A percentile compares a stretch with the other conserved stretches of the same genome.
Evolutionary conservation across 1,140 invertebrate genomes (phyloP).

Genomic region (Delia radicum): DNA sequence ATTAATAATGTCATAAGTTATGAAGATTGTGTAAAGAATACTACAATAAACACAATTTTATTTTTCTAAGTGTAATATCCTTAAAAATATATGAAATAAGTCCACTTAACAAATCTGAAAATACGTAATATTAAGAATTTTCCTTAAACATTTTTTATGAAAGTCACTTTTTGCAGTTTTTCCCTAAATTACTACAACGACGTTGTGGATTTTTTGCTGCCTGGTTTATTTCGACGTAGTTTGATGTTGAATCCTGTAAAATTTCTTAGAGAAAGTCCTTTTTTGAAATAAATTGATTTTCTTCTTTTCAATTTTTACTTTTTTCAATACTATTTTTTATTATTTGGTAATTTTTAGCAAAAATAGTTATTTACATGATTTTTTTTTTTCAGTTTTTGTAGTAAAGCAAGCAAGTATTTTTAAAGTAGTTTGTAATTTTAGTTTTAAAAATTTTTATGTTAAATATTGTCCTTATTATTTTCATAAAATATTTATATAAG

Average conservation of each 20-base stretch:
- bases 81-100: too few relatives aligned
- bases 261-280: neutral
- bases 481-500: too few relatives aligned
- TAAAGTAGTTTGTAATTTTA: neutral
- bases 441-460: too few relatives aligned
- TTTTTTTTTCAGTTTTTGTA: neutral
- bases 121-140: too few relatives aligned
- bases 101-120: too few relatives aligned
- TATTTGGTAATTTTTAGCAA: constrained; percentile 10
- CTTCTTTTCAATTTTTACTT: too few relatives aligned
- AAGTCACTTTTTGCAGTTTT: neutral
- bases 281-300: neutral
- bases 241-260: neutral
- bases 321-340: neutral
- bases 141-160: neutral
- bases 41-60: too few relatives aligned
- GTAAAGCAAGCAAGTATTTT: constrained; percentile 9
- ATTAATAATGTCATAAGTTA: too few relatives aligned
- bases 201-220: neutral
- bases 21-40: too few relatives aligned
- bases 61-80: too few relatives aligned
- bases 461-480: neutral
- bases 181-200: too few relatives aligned
- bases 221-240: neutral
- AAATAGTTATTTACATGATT: constrained; percentile 18